These are phyloP conservation scores for Eudyptes chrysolophus DNA, from an alignment of 2,113 vertebrate genomes.

Conservation along the genomic window DNA sequence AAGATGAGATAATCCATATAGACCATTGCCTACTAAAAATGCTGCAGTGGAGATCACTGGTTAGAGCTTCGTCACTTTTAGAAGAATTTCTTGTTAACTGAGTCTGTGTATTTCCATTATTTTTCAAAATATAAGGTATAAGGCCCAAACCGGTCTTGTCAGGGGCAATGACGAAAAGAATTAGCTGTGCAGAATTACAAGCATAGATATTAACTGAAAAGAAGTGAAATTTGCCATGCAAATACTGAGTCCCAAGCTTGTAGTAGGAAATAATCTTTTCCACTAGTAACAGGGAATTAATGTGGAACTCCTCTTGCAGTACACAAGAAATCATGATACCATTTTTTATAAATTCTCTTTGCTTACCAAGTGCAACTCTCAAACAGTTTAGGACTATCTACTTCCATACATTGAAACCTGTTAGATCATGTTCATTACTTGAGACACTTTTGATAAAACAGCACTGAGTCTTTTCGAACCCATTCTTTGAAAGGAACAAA, in stretches of 20 bases:
- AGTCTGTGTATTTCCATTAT: neutral
- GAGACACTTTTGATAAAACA: neutral
- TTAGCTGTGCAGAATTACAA: neutral
- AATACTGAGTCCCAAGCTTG: neutral
- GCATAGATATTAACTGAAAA: neutral
- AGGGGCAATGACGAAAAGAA: neutral
- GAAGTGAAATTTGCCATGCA: neutral
- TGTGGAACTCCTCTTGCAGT: neutral
- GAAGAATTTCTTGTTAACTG: neutral
- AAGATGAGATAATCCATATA: neutral
- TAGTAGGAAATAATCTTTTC: neutral
- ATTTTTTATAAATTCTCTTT: neutral
- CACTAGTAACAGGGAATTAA: neutral
- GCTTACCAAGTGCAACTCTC: neutral
- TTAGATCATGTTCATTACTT: neutral
- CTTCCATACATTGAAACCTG: neutral
- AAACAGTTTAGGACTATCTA: neutral
- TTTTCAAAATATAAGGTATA: neutral
- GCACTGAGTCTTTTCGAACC: neutral
- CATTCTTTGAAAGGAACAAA: neutral
- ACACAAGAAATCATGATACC: rapidly evolving
- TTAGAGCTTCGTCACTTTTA: neutral
- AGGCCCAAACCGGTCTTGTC: neutral
- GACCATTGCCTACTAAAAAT: neutral
- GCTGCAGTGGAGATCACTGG: neutral